Conservation (phyloP, 2,888 invertebrate genomes). For the Meteorus colon region DNA sequence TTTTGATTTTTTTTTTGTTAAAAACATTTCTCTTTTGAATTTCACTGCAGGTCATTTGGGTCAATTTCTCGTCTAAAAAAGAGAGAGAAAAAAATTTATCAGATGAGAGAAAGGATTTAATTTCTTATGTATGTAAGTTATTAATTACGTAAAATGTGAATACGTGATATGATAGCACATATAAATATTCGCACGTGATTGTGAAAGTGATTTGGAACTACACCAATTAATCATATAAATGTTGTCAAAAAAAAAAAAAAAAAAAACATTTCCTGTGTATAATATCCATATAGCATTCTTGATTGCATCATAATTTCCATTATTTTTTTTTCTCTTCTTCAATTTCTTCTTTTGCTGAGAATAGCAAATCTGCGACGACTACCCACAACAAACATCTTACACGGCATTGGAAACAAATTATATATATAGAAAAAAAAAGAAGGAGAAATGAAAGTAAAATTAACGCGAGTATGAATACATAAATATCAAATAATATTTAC, state of each 20-base stretch:
- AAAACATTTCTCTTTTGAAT: slow-evolving; percentile 28
- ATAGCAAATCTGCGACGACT: neutral
- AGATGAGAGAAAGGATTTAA: slow-evolving; percentile 21
- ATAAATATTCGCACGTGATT: neutral
- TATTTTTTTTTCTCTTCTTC: too few species aligned
- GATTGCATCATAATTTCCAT: neutral
- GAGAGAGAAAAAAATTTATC: neutral
- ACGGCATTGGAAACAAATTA: neutral
- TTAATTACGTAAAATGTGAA: neutral
- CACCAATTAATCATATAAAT: neutral
- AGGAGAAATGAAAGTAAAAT: slow-evolving; percentile 22
- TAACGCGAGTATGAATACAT: slow-evolving; percentile 3
- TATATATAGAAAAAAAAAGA: neutral
- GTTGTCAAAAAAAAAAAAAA: neutral
- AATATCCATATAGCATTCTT: neutral
- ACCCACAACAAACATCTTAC: neutral
- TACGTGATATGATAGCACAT: neutral
- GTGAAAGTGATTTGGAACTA: neutral
- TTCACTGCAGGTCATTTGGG: slow-evolving; percentile 6
- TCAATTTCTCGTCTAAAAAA: neutral
- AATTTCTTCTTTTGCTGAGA: neutral
- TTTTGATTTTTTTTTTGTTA: neutral
- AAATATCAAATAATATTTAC: neutral
- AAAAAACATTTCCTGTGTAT: neutral
- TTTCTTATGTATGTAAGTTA: neutral